Percentiles rank a stretch among this genome's conserved stretches.
These are phyloP conservation scores for Nebria brevicollis DNA, from an alignment of 2,888 invertebrate genomes.

Conservation along the genomic window DNA sequence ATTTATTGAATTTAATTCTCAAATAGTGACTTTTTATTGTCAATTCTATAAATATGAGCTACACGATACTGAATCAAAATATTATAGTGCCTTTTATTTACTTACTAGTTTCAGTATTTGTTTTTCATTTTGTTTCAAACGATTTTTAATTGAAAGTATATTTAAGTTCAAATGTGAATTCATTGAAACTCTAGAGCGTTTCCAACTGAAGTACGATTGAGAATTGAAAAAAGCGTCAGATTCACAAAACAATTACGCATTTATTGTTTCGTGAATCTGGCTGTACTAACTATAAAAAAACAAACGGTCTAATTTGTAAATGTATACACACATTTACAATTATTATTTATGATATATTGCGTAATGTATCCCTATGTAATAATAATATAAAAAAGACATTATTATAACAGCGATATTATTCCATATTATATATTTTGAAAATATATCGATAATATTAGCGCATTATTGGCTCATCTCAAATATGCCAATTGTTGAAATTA, in stretches of 20 bases:
- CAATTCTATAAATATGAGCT: constrained; percentile 34
- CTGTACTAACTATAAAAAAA: background rate
- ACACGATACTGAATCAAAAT: constrained; percentile 14
- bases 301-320: background rate
- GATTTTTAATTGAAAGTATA: no score
- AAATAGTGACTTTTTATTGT: constrained; percentile 37
- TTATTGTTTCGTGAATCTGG: background rate
- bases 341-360: background rate
- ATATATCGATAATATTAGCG: constrained; percentile 15
- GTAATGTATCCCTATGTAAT: constrained; percentile 4
- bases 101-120: background rate
- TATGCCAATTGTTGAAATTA: constrained; percentile 16
- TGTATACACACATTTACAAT: background rate
- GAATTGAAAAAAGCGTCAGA: no score
- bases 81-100: background rate
- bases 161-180: no score
- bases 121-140: no score
- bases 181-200: no score
- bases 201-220: no score
- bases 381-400: constrained; percentile 11
- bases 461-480: constrained; percentile 4
- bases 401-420: constrained; percentile 14
- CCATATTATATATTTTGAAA: background rate
- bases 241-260: no score
- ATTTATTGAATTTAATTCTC: constrained; percentile 7